Conservation (phyloP, 1,140 invertebrate genomes). For the Bombyx mandarina region DNA sequence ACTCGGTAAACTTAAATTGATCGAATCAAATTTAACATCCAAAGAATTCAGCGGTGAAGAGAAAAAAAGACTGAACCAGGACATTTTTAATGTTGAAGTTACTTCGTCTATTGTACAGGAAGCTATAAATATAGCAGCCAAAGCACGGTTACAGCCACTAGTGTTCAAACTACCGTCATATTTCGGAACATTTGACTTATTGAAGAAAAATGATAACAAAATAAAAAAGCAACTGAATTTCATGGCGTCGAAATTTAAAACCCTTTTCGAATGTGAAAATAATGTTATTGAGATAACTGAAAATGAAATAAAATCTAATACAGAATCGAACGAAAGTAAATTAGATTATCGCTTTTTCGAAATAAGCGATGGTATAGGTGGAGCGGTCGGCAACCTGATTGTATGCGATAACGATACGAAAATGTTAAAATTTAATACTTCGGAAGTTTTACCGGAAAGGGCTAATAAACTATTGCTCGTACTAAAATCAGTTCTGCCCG, state of each 20-base stretch:
- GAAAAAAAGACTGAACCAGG: constrained; percentile 3
- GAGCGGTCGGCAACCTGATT: constrained; percentile 15
- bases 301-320: constrained; percentile 3
- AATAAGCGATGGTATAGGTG: constrained; percentile 10
- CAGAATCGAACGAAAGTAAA: constrained; percentile 1
- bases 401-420: constrained; percentile 8
- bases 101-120: constrained; percentile 5
- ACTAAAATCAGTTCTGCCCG: constrained; percentile 5
- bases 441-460: not conserved
- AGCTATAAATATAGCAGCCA: constrained; percentile 6
- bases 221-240: constrained; percentile 1
- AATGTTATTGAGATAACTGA: constrained; percentile 11
- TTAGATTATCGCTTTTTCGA: constrained; percentile 5
- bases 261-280: constrained; percentile 2
- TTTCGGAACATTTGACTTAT: constrained; percentile 16
- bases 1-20: constrained; percentile 8
- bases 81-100: constrained; percentile 8
- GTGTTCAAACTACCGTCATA: constrained; percentile 12
- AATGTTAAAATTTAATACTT: constrained; percentile 10
- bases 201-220: constrained; percentile 4
- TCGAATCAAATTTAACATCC: constrained; percentile 3
- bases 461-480: constrained; percentile 3
- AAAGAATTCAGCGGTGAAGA: constrained; percentile 11
- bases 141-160: constrained; percentile 6
- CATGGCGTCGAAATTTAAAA: constrained; percentile 3